Evolutionary conservation across 2,888 invertebrate genomes (phyloP), one percentile per base, ranked within the genome.

Genomic region (Ichneumoninae sp.): DNA sequence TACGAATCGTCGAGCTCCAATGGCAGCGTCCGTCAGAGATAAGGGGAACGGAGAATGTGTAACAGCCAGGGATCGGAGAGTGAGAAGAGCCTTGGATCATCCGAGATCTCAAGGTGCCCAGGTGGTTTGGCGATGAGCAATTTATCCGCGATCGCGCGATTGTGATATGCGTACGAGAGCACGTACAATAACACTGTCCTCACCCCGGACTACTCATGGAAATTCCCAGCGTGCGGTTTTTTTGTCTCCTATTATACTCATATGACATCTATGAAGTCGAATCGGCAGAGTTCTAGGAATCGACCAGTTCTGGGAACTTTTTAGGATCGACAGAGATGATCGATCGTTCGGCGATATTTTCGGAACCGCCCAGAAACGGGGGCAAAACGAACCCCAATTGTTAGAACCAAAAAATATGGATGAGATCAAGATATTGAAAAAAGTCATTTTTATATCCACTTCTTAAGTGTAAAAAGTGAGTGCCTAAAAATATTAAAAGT

Each of bases 51-150:
- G 30, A 13, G 62, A 33, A 30, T 26, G 57, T 57, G 47, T 16
- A 30, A 50, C 74, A 74, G 22, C 30, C 22, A 30, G 33, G 26
- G 50, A 71, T 57, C 16, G 26, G 40, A 54, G 40, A 62, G 26
- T 47, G 60, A 74, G 19, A 30, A 74, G 26, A 60, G 44, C 16
- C 62, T 71, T 57, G 71, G 44, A 62, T 60, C 54, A 36, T 54
- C 36, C 19, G 60, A 72, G 57, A 72, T 72, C 30, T 26, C 26
- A 26, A 57, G 57, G 26, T 60, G 13, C 33, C n/a, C 57, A 36
- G 72, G n/a, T 40, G 57, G 26, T 40, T 26, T 16, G 33, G 79
- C 65, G 69, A 75, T 65, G 75, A 70, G n/a, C 40, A 79, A 83
- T 70, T 66, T 54, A 65, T 54, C 70, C 47, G 65, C 6, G 40